Evolutionary conservation across 1,140 invertebrate species (phyloP), one percentile per base, ranked within the genome.

Genomic region (Heterodera carotae): DNA sequence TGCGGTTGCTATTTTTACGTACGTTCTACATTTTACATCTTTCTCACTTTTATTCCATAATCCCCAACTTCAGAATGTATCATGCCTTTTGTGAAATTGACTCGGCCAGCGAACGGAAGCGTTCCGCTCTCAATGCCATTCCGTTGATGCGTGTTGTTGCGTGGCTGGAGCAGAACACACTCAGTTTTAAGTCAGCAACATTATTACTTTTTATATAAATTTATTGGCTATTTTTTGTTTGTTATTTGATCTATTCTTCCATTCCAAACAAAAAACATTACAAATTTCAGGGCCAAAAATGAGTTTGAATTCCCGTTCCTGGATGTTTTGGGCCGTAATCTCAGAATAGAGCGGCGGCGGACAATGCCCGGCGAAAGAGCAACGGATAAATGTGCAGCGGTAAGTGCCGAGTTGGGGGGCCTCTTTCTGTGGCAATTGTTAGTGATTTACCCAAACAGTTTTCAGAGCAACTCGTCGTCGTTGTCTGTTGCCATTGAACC

Each of bases 81-180:
- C 85, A 86, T 48, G 80, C 86, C 15, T 86, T 82, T 69, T 86
- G 81, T 69, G 85, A 86, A 76, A 74, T 87, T 39, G 85, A 86
- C 39, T 75, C 85, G 33, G 80, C 75, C 31, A 70, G 78, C 15
- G 84, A 86, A 67, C 71, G 85, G 15, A 80, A 77, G 29, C 71
- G 82, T n/a, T 84, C 82, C n/a, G 59, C 83, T 31, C 75, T 86
- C 29, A 62, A 74, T 34, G 25, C 62, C 1, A 59, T 86, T 27
- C 78, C 62, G 60, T 39, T 86, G 25, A 79, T 80, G 27, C 69
- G 75, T 39, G 66, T 82, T 15, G 83, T 87, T n/a, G 74, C 33
- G 18, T 86, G 85, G 85, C 71, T 86, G 25, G 85, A 86, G 53
- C 75, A 83, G 69, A 84, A 86, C 73, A 77, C 87, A 18, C 79